phyloP scores from a whole-genome alignment of 1,140 invertebrate species.

The Heterodera carotae region DNA sequence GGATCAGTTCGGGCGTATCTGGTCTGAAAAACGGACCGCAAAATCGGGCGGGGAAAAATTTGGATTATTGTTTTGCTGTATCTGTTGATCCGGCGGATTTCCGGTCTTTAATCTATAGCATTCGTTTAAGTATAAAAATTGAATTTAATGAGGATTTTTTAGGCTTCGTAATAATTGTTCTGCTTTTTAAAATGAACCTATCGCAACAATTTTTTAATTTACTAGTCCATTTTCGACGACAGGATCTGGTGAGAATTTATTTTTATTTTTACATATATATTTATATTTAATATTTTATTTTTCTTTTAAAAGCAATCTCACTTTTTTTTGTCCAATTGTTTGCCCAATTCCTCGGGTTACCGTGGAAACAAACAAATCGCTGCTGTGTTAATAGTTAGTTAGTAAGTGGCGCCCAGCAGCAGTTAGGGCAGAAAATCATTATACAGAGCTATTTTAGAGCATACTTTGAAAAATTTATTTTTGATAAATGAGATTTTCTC shows the following conservation, averaged over 20 bases:
- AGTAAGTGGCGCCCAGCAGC: no score
- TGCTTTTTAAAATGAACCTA: slow-evolving; percentile 29
- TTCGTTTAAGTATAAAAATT: no score
- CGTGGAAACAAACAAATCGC: slow-evolving; percentile 23
- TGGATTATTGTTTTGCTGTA: no score
- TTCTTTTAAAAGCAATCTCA: slow-evolving; percentile 1
- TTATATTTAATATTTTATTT: background rate
- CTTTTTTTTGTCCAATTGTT: background rate
- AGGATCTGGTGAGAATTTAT: slow-evolving; percentile 47
- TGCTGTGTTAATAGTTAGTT: background rate
- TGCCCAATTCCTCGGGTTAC: slow-evolving; percentile 16
- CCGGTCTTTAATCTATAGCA: no score
- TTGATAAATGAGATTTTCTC: no score
- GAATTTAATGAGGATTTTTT: no score
- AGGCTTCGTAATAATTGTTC: background rate
- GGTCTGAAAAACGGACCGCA: no score
- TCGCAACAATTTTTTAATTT: slow-evolving; percentile 48
- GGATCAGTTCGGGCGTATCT: no score
- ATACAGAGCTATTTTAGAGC: background rate
- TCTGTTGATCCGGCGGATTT: no score
- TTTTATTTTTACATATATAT: slow-evolving; percentile 20
- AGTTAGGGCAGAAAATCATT: slow-evolving; percentile 8
- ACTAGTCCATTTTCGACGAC: slow-evolving; percentile 51
- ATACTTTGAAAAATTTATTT: background rate
- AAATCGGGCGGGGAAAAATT: no score